Evolutionary conservation across 2,113 vertebrate species (phyloP).

Genomic region (Bubo scandiacus): DNA sequence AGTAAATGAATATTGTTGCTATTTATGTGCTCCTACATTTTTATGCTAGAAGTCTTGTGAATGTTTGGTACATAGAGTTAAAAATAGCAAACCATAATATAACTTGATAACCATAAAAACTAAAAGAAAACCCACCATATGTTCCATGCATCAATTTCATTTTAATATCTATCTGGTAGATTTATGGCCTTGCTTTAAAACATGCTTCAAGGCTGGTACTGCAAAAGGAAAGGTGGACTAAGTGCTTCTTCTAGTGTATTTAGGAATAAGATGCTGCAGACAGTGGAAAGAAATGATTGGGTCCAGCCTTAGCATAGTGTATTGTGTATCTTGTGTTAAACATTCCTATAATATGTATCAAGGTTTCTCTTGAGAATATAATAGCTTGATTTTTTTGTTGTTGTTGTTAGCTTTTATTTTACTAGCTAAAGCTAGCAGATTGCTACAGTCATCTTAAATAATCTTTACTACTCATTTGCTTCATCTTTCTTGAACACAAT

Average conservation of each 20-base stretch:
- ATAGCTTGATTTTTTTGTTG: background rate
- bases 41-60: background rate
- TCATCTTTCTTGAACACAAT: background rate
- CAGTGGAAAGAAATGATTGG: fast-evolving
- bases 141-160: background rate
- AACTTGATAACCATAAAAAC: background rate
- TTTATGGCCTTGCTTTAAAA: background rate
- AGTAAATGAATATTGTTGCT: background rate
- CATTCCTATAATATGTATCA: background rate
- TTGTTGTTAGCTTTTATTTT: background rate
- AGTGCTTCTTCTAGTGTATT: background rate
- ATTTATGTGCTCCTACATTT: background rate
- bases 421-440: background rate
- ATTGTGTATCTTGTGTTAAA: background rate
- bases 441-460: background rate
- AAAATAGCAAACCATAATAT: background rate
- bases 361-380: background rate
- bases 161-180: background rate
- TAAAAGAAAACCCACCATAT: background rate
- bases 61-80: background rate
- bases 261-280: background rate
- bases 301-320: background rate
- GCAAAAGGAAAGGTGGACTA: background rate
- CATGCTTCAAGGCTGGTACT: background rate
- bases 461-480: background rate